phyloP scores from a whole-genome alignment of 2,797 vertebrate species.

The Euphonia xanthogaster region DNA sequence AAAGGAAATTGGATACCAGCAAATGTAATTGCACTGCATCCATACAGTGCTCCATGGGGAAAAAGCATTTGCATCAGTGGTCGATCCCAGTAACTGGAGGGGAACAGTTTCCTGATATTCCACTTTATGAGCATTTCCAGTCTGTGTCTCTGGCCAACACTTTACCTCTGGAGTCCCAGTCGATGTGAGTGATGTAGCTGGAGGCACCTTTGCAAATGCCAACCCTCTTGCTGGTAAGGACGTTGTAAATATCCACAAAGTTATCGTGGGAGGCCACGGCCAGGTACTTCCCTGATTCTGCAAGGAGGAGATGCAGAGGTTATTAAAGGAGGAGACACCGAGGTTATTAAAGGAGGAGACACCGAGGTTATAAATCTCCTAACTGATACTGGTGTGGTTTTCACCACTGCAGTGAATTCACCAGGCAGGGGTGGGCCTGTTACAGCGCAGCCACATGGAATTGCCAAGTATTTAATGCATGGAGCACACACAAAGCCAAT shows the following conservation, averaged over 20 bases:
- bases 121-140: not conserved
- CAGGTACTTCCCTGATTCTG: constrained; percentile 93
- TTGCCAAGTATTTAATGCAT: not conserved
- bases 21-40: not conserved
- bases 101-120: not conserved
- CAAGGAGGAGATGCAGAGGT: constrained; percentile 6
- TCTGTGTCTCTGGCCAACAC: not conserved
- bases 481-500: not conserved
- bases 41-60: not conserved
- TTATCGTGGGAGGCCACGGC: constrained; percentile 95
- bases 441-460: not conserved
- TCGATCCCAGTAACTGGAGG: not conserved
- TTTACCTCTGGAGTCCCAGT: constrained; percentile 94
- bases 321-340: constrained; percentile 10
- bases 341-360: constrained; percentile 17
- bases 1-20: not conserved
- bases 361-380: not conserved
- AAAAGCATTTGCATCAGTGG: not conserved
- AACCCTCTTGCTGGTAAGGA: constrained; percentile 94
- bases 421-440: too few relatives aligned
- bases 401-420: not conserved
- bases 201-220: constrained; percentile 95
- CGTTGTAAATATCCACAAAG: constrained; percentile 97
- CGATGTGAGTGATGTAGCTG: constrained; percentile 93
- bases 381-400: not conserved